Evolutionary conservation across 1,140 invertebrate genomes (phyloP).

Genomic region (Hylaeus volcanicus): DNA sequence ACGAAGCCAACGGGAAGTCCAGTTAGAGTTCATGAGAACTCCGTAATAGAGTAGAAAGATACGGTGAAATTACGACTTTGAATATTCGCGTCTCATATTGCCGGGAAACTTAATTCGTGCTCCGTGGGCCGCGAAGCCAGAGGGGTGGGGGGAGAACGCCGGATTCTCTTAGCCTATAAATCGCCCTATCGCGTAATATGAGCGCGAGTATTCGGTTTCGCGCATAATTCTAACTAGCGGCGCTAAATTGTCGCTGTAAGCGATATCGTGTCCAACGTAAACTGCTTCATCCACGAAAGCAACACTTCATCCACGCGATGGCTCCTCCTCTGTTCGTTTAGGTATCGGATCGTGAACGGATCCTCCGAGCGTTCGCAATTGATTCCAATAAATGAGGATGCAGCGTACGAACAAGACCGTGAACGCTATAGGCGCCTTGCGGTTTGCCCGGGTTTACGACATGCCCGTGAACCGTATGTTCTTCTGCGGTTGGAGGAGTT

Average conservation of each 20-base stretch:
- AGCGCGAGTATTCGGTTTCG: slow-evolving; percentile 68
- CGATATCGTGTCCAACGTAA: slow-evolving; percentile 56
- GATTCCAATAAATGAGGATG: slow-evolving; percentile 1
- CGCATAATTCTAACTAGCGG: slow-evolving; percentile 64
- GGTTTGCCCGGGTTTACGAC: no score
- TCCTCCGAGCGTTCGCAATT: not conserved
- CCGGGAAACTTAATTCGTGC: slow-evolving; percentile 52
- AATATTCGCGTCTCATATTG: slow-evolving; percentile 63
- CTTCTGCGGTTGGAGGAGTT: no score
- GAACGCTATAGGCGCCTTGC: no score
- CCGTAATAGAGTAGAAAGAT: slow-evolving; percentile 46
- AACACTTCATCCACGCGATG: slow-evolving; percentile 34
- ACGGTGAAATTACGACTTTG: slow-evolving; percentile 59
- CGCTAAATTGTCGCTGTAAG: slow-evolving; percentile 60
- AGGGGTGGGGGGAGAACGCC: not conserved
- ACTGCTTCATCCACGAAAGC: slow-evolving; percentile 59
- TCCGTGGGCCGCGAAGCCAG: not conserved
- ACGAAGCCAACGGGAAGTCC: slow-evolving; percentile 45
- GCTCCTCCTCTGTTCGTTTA: not conserved
- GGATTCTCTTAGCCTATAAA: slow-evolving; percentile 58
- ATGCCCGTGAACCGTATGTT: no score
- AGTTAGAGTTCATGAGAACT: slow-evolving; percentile 54
- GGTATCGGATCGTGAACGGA: not conserved
- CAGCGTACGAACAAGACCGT: not conserved
- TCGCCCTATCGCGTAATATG: slow-evolving; percentile 68